Evolutionary conservation across 2,888 invertebrate genomes (phyloP), one percentile per base, ranked within the genome.

Genomic region (Drosophila greeni): DNA sequence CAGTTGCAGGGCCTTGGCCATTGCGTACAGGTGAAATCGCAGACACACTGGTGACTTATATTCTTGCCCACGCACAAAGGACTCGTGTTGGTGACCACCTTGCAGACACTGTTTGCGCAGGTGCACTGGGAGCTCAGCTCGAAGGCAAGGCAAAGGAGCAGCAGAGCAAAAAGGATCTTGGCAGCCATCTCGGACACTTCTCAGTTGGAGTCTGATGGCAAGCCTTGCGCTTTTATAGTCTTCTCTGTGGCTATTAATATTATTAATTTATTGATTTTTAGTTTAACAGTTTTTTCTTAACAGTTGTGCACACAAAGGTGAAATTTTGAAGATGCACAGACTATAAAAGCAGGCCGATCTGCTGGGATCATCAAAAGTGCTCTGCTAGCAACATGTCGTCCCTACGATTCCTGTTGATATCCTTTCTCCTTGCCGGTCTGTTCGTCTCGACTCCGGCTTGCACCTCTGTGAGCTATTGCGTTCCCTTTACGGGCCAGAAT

Each of bases 1-100:
- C 66, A 67, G n/a, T 67, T 67, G 61, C 66, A 67, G 47, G 66
- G 69, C 16, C 53, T 43, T 18, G 59, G 24, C 66, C 66, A 67
- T 6, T 39, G 26, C 12, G 66, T 36, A 18, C 66, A 67, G 48
- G 66, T 67, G 23, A 69, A 67, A 26, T 67, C 66, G 36, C 66
- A 67, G 23, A 67, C 48, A 42, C 70, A 67, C 29, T 69, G 70
- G 11, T 52, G 36, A 5, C 39, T 34, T 7, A 40, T 7, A 11
- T 43, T 12, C 2, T 23, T 43, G 23, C 42, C 31, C 12, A 9
- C 5, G 33, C 66, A 66, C 8, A 0, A 2, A 2, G 16, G 2
- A 23, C 42, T 52, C 2, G 12, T 5, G 9, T 48, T 60, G 6
- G 4, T 7, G 3, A 51, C 20, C 11, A 7, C 61, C 2, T 61